phyloP scores from a whole-genome alignment of 2,888 invertebrate genomes.

The Chrysotoxum bicinctum region DNA sequence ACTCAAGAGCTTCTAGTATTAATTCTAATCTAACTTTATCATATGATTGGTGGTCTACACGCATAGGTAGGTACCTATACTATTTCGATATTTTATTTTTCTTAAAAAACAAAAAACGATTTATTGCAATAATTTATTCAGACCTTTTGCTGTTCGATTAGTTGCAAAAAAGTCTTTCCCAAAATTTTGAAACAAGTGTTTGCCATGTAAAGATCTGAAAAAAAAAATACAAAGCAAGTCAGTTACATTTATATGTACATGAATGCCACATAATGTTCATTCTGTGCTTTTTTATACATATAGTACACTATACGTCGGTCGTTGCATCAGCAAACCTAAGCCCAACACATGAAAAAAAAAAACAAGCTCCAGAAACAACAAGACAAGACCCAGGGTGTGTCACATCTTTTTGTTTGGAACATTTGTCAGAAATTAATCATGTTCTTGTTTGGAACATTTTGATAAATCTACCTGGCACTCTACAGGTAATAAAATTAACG shows the following conservation, averaged over 20 bases:
- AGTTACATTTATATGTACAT: not conserved
- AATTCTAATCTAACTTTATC: too few species aligned
- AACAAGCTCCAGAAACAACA: constrained; percentile 39
- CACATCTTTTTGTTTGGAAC: constrained; percentile 80
- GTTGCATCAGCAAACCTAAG: not conserved
- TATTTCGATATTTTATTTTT: too few species aligned
- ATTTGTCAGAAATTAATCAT: constrained; percentile 82
- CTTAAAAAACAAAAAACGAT: too few species aligned
- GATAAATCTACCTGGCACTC: constrained; percentile 73
- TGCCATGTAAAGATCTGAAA: constrained; percentile 10
- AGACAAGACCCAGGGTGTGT: constrained; percentile 76
- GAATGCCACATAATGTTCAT: not conserved
- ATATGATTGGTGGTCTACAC: too few species aligned
- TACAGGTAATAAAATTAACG: constrained; percentile 73
- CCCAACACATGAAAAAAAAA: constrained; percentile 31
- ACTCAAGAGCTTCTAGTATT: too few species aligned
- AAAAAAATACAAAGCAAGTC: constrained; percentile 17
- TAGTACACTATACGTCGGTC: too few species aligned
- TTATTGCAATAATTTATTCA: too few species aligned
- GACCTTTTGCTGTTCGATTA: not conserved
- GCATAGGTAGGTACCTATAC: too few species aligned
- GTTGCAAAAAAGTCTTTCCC: constrained; percentile 5
- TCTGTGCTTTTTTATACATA: constrained; percentile 38
- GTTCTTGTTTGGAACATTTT: constrained; percentile 76
- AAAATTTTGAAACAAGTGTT: constrained; percentile 54